A percentile compares a stretch with the other conserved stretches of the same genome.
phyloP scores from a whole-genome alignment of 2,113 vertebrate genomes.

The Entomyzon cyanotis region DNA sequence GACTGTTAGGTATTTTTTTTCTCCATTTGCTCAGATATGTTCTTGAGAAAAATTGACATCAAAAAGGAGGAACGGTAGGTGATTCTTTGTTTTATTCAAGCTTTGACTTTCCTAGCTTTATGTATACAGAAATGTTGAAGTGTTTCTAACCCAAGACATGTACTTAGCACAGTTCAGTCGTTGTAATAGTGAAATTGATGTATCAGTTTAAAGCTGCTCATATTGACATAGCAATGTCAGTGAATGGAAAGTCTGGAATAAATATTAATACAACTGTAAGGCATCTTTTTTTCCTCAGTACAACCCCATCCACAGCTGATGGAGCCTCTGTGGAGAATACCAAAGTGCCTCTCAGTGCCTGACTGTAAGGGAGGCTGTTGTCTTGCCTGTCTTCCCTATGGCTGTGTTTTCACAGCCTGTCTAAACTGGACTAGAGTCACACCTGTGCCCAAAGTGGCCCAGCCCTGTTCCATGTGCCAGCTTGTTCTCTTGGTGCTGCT shows the following conservation, averaged over 20 bases:
- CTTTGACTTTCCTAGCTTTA: neutral
- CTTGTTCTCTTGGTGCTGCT: neutral
- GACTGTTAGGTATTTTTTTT: neutral
- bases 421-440: accelerated
- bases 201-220: neutral
- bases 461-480: accelerated
- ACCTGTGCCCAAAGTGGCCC: neutral
- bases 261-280: neutral
- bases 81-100: neutral
- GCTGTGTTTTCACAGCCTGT: neutral
- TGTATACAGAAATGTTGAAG: neutral
- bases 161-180: neutral
- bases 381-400: neutral
- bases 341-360: neutral
- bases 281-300: neutral
- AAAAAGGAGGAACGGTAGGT: neutral
- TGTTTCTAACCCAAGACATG: neutral
- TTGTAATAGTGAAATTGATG: neutral
- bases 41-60: neutral
- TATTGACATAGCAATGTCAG: neutral
- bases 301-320: neutral
- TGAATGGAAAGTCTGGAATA: neutral
- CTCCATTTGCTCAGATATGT: neutral
- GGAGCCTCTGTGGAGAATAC: neutral
- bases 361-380: neutral